phyloP scores from a whole-genome alignment of 2,113 vertebrate species.

The Nerophis ophidion region DNA sequence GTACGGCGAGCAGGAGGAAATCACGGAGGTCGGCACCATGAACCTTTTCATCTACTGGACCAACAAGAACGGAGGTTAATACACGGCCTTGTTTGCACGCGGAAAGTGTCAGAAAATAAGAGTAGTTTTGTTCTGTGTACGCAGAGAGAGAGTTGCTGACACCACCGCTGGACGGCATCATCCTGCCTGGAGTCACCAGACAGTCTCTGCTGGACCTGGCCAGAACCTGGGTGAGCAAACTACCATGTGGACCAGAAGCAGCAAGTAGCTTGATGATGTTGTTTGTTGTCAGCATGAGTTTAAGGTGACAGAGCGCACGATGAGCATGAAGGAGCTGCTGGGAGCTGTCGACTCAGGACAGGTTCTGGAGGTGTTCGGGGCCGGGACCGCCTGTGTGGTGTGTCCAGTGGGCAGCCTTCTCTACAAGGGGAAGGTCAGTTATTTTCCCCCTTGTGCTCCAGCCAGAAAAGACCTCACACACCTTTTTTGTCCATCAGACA shows the following conservation, averaged over 20 bases:
- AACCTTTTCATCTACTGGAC: constrained; percentile 92
- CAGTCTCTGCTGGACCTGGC: constrained; percentile 83
- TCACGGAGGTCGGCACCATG: constrained; percentile 91
- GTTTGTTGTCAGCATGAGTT: constrained; percentile 76
- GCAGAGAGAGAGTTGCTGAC: constrained; percentile 80
- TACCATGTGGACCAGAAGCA: background rate
- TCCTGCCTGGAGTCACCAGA: constrained; percentile 83
- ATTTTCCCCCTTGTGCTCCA: no score
- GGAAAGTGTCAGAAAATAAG: background rate
- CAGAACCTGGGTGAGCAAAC: constrained; percentile 74
- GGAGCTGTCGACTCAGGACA: constrained; percentile 68
- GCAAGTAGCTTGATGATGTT: background rate
- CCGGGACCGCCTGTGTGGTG: constrained; percentile 85
- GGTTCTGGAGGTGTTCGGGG: constrained; percentile 81
- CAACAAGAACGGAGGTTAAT: constrained; percentile 73
- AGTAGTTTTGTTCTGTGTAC: background rate
- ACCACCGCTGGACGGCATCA: constrained; percentile 80
- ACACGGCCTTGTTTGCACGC: no score
- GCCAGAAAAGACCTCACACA: background rate
- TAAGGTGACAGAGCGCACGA: constrained; percentile 71
- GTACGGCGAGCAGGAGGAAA: constrained; percentile 77
- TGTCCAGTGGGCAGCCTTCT: constrained; percentile 81
- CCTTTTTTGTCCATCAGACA: constrained; percentile 52
- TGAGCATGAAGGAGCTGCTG: constrained; percentile 75
- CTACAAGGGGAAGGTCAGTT: constrained; percentile 74